A percentile compares a stretch with the other conserved stretches of the same genome.
Evolutionary conservation across 2,797 vertebrate genomes (phyloP).

Genomic region (Aselliscus stoliczkanus): DNA sequence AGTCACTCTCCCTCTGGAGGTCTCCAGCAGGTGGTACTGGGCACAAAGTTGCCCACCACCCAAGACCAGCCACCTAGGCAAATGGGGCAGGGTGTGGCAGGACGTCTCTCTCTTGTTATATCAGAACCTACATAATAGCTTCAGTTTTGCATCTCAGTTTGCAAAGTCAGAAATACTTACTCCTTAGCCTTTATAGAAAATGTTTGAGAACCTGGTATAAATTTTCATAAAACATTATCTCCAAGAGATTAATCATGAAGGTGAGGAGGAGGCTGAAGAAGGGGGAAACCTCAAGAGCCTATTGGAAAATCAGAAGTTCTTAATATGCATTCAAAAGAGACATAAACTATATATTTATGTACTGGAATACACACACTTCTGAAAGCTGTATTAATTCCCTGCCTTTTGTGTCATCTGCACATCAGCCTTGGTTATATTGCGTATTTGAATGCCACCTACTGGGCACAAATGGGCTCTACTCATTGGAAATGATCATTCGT

Average conservation of each 20-base stretch:
- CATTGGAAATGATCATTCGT: rapidly evolving
- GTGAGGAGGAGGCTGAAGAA: not conserved
- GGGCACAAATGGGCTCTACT: not conserved
- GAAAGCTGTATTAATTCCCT: not conserved
- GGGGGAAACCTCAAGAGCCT: not conserved
- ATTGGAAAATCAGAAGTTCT: not conserved
- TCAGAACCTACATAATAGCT: not conserved
- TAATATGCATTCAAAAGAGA: not conserved
- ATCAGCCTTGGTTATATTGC: not conserved
- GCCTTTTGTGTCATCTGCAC: not conserved
- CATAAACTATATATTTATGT: not conserved
- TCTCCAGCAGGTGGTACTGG: not conserved
- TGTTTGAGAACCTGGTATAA: not conserved
- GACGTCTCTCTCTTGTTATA: not conserved
- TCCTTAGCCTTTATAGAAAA: not conserved
- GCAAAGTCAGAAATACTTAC: not conserved
- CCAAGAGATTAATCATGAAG: not conserved
- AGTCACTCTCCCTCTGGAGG: not conserved
- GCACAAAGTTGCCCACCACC: not conserved
- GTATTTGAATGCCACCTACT: constrained; percentile 72
- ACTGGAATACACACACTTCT: not conserved
- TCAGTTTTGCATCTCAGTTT: not conserved
- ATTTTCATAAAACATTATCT: not conserved
- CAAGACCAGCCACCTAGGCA: not conserved
- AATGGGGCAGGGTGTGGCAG: rapidly evolving